Evolutionary conservation across 2,113 vertebrate genomes (phyloP), one percentile per base, ranked within the genome.

Genomic region (Morone chrysops): DNA sequence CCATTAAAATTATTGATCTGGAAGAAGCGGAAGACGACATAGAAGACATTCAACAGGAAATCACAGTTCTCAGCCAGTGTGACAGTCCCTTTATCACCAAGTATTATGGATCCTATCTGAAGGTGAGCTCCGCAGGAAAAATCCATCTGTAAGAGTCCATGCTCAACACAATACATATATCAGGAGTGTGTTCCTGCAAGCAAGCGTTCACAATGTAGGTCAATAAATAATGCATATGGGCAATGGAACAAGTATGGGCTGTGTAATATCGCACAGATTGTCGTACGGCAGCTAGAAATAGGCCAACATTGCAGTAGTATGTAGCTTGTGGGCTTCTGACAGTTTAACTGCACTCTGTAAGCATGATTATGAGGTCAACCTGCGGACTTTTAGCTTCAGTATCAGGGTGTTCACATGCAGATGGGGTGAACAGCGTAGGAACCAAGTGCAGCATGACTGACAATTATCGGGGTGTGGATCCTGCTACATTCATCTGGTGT

Each of bases 11-110:
- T 84, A 99, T 99, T 90, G 98, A 99, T 91, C 95, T 99, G 85
- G 98, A 99, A 93, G 98, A 99, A 94, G 98, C 98, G 0, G 98
- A 99, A 92, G 98, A 99, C 87, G 98, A 99, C 91, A 99, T 99
- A 76, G 98, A 99, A 94, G 98, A 99, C 92, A 98, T 99, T 92
- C 98, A 99, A 66, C 97, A 99, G 91, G 98, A 99, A 93, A 99
- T 99, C 90, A 99, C 98, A 14, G 98, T 99, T 82, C 96, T 99
- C 83, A 99, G 98, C 93, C 98, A 99, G 86, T 99, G 98, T 38
- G 98, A 99, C 96, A 99, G 98, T 86, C 97, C 97, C 18, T 99
- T 98, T 12, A 98, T 99, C 90, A 99, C 98, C 90, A 99, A 98
- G 90, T 99, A 99, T 88, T 98, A 97, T 84, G 98, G 98, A 83